Evolutionary conservation across 2,113 vertebrate species (phyloP).

Genomic region (Muntiacus muntjak): DNA sequence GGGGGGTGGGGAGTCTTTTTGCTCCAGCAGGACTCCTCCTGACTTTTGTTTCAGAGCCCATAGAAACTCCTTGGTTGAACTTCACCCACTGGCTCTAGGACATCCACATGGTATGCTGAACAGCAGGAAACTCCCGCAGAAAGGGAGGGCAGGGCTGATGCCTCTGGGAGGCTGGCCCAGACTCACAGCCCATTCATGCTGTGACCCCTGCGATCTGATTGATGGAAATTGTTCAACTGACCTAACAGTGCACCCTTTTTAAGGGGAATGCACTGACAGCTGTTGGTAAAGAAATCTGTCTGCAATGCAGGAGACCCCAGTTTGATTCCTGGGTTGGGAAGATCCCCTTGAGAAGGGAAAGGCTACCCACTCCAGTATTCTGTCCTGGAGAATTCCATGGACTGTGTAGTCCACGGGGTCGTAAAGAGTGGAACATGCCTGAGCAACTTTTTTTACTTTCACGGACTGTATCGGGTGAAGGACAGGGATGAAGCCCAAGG

Average conservation of each 20-base stretch:
- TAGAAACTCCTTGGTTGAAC: neutral
- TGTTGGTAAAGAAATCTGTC: neutral
- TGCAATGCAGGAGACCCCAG: neutral
- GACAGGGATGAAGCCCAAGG: neutral
- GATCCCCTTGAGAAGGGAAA: neutral
- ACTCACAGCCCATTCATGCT: rapidly evolving
- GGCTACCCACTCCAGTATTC: neutral
- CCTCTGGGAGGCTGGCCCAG: neutral
- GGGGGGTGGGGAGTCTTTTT: rapidly evolving
- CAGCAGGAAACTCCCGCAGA: neutral
- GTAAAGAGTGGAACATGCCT: neutral
- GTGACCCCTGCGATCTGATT: rapidly evolving
- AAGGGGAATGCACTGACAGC: neutral
- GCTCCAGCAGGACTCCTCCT: neutral
- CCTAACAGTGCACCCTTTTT: neutral
- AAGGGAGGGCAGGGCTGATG: neutral
- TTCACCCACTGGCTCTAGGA: rapidly evolving
- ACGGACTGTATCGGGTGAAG: neutral
- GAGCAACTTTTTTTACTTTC: neutral
- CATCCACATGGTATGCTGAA: rapidly evolving
- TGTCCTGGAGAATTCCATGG: neutral
- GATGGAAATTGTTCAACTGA: neutral
- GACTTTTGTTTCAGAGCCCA: no score
- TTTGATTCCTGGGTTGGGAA: neutral
- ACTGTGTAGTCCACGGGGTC: neutral